Conservation (phyloP, 2,797 vertebrate genomes). For the Brotula barbata region DNA sequence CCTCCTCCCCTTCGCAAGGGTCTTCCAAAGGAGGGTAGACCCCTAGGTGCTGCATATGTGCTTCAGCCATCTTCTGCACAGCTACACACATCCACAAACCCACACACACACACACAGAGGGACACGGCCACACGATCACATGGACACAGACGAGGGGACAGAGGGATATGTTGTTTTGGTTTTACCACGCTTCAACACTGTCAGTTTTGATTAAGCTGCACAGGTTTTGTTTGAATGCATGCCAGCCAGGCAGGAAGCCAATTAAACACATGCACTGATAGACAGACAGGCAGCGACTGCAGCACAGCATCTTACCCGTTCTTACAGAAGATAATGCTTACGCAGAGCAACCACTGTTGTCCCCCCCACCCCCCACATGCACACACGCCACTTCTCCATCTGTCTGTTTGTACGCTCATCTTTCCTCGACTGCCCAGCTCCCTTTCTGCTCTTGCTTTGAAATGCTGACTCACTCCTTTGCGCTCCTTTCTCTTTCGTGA, state of each 20-base stretch:
- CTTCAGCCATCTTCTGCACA: conserved; percentile 94
- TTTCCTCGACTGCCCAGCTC: conserved; percentile 21
- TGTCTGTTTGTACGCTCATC: conserved; percentile 39
- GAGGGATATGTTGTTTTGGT: conserved; percentile 66
- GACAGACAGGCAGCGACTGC: conserved; percentile 43
- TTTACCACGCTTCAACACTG: conserved; percentile 70
- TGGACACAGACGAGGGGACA: conserved; percentile 63
- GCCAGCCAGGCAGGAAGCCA: conserved; percentile 54
- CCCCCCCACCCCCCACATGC: conserved; percentile 32
- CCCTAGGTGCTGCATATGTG: conserved; percentile 89
- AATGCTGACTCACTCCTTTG: conserved; percentile 43
- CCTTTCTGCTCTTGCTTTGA: conserved; percentile 17
- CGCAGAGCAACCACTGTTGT: conserved; percentile 21
- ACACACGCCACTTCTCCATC: conserved; percentile 39
- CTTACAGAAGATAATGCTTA: conserved; percentile 6
- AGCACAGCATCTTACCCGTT: conserved; percentile 23
- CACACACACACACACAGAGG: conserved; percentile 36
- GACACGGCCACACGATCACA: conserved; percentile 56
- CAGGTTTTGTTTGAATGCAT: conserved; percentile 15
- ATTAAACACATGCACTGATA: conserved; percentile 51
- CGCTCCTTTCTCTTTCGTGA: conserved; percentile 29
- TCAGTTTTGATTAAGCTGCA: conserved; percentile 46
- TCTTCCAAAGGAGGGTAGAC: conserved; percentile 82
- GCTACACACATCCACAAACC: conserved; percentile 75
- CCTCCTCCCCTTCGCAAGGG: conserved; percentile 81